phyloP scores from a whole-genome alignment of 2,888 invertebrate species.

The Dynastes tityus region DNA sequence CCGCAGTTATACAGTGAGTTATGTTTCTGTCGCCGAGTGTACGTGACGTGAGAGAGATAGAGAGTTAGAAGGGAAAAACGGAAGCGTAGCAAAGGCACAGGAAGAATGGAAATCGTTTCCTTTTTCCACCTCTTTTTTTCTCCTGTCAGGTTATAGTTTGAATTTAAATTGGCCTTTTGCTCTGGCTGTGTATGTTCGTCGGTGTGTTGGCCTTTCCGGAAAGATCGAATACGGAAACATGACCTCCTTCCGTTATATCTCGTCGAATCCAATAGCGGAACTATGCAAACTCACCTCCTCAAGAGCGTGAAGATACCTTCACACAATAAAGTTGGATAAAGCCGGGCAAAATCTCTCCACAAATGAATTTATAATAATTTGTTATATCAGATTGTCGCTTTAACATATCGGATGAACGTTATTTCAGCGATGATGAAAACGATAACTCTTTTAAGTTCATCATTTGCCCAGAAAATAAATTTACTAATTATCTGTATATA shows the following conservation, averaged over 20 bases:
- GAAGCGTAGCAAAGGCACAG: neutral
- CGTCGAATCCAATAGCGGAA: neutral
- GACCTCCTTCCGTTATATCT: constrained; percentile 26
- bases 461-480: too few relatives aligned
- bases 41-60: too few relatives aligned
- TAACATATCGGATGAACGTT: too few relatives aligned
- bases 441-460: too few relatives aligned
- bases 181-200: neutral
- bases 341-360: neutral
- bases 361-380: too few relatives aligned
- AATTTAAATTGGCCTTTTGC: constrained; percentile 45
- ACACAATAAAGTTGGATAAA: neutral
- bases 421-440: too few relatives aligned
- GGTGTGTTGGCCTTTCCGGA: constrained; percentile 14
- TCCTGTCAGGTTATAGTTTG: constrained; percentile 37
- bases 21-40: too few relatives aligned
- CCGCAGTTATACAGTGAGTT: too few relatives aligned
- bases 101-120: constrained; percentile 30
- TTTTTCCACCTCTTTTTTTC: constrained; percentile 18
- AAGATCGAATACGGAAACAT: constrained; percentile 21
- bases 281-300: constrained; percentile 24
- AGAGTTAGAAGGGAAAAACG: too few relatives aligned
- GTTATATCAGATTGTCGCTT: too few relatives aligned
- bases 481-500: too few relatives aligned
- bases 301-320: neutral